These are phyloP conservation scores for Drepana arcuata DNA, from an alignment of 1,140 invertebrate species.

Conservation along the genomic window DNA sequence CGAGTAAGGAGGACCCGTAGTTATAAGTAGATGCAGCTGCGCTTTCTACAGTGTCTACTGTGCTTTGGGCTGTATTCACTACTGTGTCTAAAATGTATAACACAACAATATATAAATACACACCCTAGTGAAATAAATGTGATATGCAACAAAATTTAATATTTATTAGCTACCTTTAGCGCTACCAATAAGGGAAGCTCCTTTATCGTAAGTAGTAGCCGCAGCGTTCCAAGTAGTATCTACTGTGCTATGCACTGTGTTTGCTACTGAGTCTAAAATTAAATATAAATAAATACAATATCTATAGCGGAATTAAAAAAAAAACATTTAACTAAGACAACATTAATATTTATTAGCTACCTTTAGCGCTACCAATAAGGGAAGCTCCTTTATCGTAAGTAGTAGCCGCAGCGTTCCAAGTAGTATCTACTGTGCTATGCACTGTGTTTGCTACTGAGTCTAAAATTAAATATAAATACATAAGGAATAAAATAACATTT, in stretches of 20 bases:
- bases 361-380: constrained; percentile 35
- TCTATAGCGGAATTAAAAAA: not conserved
- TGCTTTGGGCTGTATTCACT: constrained; percentile 27
- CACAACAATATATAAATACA: not conserved
- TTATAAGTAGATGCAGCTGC: constrained; percentile 18
- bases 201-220: constrained; percentile 23
- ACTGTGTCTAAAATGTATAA: constrained; percentile 25
- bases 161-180: constrained; percentile 33
- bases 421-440: constrained; percentile 24
- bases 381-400: constrained; percentile 34
- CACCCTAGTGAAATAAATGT: not conserved
- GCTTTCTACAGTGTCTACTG: constrained; percentile 37
- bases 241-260: constrained; percentile 24
- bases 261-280: constrained; percentile 24
- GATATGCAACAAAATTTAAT: constrained; percentile 3
- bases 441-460: constrained; percentile 28
- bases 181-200: constrained; percentile 22
- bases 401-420: constrained; percentile 36
- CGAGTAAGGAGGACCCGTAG: no score
- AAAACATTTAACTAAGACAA: not conserved
- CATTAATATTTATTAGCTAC: no score
- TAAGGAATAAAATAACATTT: no score
- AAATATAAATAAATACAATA: constrained; percentile 8
- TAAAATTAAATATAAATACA: constrained; percentile 13
- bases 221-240: constrained; percentile 32